Evolutionary conservation across 2,888 invertebrate genomes (phyloP).

Genomic region (Chymomyza procnemis): DNA sequence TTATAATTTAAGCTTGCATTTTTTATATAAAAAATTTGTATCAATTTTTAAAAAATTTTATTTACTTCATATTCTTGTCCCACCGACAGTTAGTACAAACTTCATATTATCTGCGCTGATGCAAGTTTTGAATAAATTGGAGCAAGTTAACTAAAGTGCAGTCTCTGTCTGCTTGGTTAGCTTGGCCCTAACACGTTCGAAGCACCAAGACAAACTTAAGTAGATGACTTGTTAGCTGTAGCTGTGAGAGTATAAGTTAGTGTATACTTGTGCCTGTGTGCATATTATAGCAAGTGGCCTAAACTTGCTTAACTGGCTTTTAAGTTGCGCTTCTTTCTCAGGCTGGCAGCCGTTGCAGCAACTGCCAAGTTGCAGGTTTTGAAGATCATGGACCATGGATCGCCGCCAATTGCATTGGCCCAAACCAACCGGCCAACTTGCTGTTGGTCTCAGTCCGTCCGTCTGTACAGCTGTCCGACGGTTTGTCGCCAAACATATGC

Average conservation of each 20-base stretch:
- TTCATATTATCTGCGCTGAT: slow-evolving; percentile 4
- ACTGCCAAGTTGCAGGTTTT: slow-evolving; percentile 58
- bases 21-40: too few species aligned
- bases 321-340: slow-evolving; percentile 41
- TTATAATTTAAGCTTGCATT: too few species aligned
- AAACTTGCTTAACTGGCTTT: slow-evolving; percentile 70
- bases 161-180: background rate
- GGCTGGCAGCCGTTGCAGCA: slow-evolving; percentile 21
- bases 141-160: background rate
- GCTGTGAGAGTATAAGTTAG: too few species aligned
- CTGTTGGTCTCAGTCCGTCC: slow-evolving; percentile 13
- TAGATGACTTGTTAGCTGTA: background rate
- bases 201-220: background rate
- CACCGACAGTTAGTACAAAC: background rate
- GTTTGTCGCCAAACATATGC: slow-evolving; percentile 68
- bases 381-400: slow-evolving; percentile 68
- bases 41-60: too few species aligned
- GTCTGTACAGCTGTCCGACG: background rate
- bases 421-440: slow-evolving; percentile 27
- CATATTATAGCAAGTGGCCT: slow-evolving; percentile 23
- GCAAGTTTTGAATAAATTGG: background rate
- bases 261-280: background rate
- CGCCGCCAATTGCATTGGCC: slow-evolving; percentile 42
- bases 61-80: too few species aligned
- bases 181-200: background rate